Percentiles rank a stretch among this genome's conserved stretches.
Evolutionary conservation across 2,888 invertebrate genomes (phyloP).

Genomic region (Drosophila neotestacea): DNA sequence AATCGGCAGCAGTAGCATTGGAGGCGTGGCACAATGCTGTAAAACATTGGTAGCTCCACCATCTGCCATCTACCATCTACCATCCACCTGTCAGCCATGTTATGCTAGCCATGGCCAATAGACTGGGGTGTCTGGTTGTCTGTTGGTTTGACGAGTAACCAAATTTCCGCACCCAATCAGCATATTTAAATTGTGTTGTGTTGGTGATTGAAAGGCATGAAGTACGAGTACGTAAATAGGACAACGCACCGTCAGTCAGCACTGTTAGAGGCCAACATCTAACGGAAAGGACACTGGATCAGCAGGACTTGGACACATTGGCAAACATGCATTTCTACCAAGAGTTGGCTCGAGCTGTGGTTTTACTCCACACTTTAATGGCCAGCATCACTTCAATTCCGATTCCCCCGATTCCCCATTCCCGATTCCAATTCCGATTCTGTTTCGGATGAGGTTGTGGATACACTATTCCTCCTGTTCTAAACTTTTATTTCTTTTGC

Average conservation of each 20-base stretch:
- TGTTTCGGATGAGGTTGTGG: neutral
- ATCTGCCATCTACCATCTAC: no score
- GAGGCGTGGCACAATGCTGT: constrained; percentile 40
- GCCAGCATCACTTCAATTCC: constrained; percentile 33
- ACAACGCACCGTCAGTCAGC: constrained; percentile 46
- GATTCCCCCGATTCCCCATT: constrained; percentile 20
- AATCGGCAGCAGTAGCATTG: constrained; percentile 20
- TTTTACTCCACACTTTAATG: constrained; percentile 58
- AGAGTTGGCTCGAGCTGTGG: neutral
- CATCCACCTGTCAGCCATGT: neutral
- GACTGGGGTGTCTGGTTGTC: constrained; percentile 5
- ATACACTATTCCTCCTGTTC: neutral
- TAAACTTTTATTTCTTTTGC: constrained; percentile 14
- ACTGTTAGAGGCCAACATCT: constrained; percentile 22
- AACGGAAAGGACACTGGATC: constrained; percentile 34
- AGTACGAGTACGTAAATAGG: constrained; percentile 60
- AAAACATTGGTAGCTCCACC: constrained; percentile 35
- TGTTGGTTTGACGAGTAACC: constrained; percentile 52
- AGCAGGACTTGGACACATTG: constrained; percentile 49
- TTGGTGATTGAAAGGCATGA: constrained; percentile 77
- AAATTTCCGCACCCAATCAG: constrained; percentile 77
- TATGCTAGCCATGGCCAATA: constrained; percentile 5
- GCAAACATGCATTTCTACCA: constrained; percentile 68
- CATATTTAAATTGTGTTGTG: constrained; percentile 80
- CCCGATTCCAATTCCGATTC: constrained; percentile 35